Conservation (phyloP, 2,888 invertebrate species). For the Noctua comes region DNA sequence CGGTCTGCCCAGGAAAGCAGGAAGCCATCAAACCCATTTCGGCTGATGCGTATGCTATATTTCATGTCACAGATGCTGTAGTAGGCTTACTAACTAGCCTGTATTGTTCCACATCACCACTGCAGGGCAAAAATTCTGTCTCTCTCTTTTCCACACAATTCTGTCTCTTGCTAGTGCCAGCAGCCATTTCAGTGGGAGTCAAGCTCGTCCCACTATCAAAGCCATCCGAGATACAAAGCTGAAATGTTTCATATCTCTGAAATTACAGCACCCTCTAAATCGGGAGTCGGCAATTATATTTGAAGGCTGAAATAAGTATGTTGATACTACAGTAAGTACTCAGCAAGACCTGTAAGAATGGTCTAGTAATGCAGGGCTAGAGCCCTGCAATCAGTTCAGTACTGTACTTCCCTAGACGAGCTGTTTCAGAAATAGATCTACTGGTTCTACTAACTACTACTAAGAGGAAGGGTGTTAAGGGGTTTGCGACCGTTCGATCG, state of each 20-base stretch:
- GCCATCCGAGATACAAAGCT: not conserved
- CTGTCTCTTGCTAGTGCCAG: not conserved
- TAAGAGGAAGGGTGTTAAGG: too few relatives aligned
- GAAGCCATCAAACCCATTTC: too few relatives aligned
- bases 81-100: too few relatives aligned
- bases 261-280: not conserved
- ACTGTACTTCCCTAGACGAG: not conserved
- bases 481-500: too few relatives aligned
- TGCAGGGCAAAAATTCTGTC: not conserved
- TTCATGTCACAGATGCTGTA: too few relatives aligned
- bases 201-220: not conserved
- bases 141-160: too few relatives aligned
- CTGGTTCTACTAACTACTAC: not conserved
- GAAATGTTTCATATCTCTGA: too few relatives aligned
- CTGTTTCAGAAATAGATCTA: not conserved
- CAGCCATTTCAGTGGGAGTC: too few relatives aligned
- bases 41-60: too few relatives aligned
- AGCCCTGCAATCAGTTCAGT: not conserved
- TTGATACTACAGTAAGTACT: not conserved
- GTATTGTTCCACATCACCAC: rapidly evolving
- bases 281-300: not conserved
- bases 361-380: not conserved
- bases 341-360: not conserved
- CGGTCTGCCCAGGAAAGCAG: too few relatives aligned
- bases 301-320: not conserved